These are phyloP conservation scores for Heloderma charlesbogerti DNA, from an alignment of 2,113 vertebrate species.

Conservation along the genomic window DNA sequence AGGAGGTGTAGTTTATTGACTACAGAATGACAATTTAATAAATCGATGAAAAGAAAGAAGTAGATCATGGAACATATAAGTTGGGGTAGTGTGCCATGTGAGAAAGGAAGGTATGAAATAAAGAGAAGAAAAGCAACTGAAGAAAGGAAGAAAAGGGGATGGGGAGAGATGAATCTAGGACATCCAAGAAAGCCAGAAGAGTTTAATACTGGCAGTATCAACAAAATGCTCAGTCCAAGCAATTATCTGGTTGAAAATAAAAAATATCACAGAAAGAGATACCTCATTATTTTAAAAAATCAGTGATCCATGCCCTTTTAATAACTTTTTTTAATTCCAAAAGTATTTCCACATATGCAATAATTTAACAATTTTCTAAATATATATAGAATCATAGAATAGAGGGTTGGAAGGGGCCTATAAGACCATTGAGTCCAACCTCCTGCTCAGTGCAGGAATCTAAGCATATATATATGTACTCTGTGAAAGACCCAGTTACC, in stretches of 20 bases:
- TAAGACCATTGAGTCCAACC: no score
- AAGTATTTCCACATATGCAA: not conserved
- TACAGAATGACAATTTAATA: not conserved
- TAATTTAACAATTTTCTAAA: fast-evolving
- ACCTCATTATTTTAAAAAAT: not conserved
- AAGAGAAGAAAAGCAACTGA: not conserved
- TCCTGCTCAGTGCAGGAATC: no score
- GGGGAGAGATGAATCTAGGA: not conserved
- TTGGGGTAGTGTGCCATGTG: not conserved
- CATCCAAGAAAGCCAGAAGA: not conserved
- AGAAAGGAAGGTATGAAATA: not conserved
- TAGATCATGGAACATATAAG: not conserved
- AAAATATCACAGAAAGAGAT: not conserved
- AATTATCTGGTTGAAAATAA: not conserved
- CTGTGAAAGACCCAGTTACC: constrained; percentile 51
- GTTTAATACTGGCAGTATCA: not conserved
- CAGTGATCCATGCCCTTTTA: not conserved
- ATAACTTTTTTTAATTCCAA: fast-evolving
- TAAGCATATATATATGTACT: not conserved
- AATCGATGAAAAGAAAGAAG: not conserved
- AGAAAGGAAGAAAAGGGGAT: not conserved
- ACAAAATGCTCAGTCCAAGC: not conserved
- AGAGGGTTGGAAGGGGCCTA: no score
- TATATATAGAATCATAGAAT: no score
- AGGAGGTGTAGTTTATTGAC: not conserved